Base-by-base conservation (phyloP, 1,140 invertebrate species). In the Drosophila jambulina region DNA sequence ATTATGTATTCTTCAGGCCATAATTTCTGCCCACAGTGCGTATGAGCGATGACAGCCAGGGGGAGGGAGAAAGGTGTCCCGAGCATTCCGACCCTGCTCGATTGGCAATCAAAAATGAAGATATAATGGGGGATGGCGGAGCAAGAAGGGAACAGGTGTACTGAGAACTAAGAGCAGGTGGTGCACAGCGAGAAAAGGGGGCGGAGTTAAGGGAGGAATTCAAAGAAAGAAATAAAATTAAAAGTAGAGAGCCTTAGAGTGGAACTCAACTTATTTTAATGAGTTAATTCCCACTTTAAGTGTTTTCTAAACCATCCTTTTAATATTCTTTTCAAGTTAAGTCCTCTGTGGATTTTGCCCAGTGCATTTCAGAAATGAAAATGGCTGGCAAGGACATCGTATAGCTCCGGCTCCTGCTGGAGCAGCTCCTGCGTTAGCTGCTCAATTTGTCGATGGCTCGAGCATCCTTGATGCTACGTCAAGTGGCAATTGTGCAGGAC, bases 391-490 rank as follows among this genome's bases (percentile, higher is more conserved):
- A 42, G 65, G 45, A 25, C 65, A 21, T 34, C 5, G 9, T 42
- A 27, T 8, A 13, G 34, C 27, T 38, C 19, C 65, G 49, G 59
- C 32, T 68, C 17, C 61, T 43, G 43, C 61, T 46, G 60, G 13
- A 68, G 64, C 57, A 36, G 56, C 67, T 53, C 25, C 64, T 48
- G 46, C 59, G 60, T 82, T 62, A 64, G 54, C 77, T 71, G 80
- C 80, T 69, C 80, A 82, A 82, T 82, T 84, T 80, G 76, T 42
- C 62, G 59, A 38, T 46, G 53, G 36, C 43, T 68, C 43, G 57
- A 74, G 80, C 58, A 63, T 72, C 43, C 53, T 74, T 62, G 68
- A 82, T 75, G 72, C 63, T 3, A 62, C 68, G 80, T 45, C 56
- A 63, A 69, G 65, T 67, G 65, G 62, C 65, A 69, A 69, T 69